A percentile compares a stretch with the other conserved stretches of the same genome.
phyloP scores from a whole-genome alignment of 1,140 invertebrate genomes.

The Monochamus saltuarius region DNA sequence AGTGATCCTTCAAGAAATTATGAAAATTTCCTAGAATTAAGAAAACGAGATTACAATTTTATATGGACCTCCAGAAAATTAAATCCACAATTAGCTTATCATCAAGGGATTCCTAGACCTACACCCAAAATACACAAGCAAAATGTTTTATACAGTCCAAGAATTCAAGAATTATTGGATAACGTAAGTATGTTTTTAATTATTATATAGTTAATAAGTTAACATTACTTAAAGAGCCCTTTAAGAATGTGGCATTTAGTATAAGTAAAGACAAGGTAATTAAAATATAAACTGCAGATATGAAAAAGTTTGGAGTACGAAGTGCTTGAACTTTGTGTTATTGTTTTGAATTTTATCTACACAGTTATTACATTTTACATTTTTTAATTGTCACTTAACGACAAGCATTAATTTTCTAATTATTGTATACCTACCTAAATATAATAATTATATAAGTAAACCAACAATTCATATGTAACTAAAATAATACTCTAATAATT shows the following conservation, averaged over 20 bases:
- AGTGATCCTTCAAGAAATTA: conserved; percentile 15
- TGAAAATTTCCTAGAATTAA: conserved; percentile 36
- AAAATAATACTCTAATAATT: too few relatives aligned
- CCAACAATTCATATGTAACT: too few relatives aligned
- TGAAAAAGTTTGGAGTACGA: neutral
- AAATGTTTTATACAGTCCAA: conserved; percentile 33
- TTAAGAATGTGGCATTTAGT: conserved; percentile 7
- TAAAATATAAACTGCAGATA: neutral
- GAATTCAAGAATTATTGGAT: conserved; percentile 38
- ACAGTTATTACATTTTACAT: too few relatives aligned
- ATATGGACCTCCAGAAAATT: conserved; percentile 33
- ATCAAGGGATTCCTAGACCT: conserved; percentile 25
- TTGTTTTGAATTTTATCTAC: too few relatives aligned
- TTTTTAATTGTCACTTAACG: too few relatives aligned
- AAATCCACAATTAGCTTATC: conserved; percentile 29
- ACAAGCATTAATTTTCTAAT: too few relatives aligned
- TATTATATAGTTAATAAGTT: conserved; percentile 1
- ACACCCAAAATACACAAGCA: conserved; percentile 36
- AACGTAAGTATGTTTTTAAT: conserved; percentile 28
- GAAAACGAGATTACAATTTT: conserved; percentile 34
- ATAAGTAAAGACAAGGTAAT: neutral
- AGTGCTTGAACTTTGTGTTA: too few relatives aligned
- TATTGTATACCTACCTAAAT: too few relatives aligned
- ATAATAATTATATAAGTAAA: too few relatives aligned
- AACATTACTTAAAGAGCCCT: conserved; percentile 2